Conservation (phyloP, 2,888 invertebrate species). For the Polydrusus cervinus region DNA sequence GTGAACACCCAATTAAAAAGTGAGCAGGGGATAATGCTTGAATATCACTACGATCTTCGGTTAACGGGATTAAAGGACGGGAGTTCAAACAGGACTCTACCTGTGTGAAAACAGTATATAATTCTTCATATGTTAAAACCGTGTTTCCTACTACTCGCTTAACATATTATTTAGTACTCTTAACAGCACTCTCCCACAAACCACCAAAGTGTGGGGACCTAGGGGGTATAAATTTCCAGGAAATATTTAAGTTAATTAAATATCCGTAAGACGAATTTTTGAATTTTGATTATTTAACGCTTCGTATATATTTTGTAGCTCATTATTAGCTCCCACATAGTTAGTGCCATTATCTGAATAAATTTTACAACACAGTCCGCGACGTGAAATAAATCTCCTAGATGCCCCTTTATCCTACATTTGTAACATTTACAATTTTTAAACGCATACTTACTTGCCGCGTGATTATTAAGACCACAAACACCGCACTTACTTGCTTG, state of each 20-base stretch:
- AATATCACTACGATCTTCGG: conserved; percentile 31
- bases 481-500: too few species aligned
- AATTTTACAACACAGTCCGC: too few species aligned
- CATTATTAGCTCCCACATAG: too few species aligned
- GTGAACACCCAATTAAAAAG: conserved; percentile 30
- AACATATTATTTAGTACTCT: not conserved
- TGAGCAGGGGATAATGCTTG: conserved; percentile 46
- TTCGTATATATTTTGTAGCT: too few species aligned
- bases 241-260: not conserved
- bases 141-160: not conserved
- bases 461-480: too few species aligned
- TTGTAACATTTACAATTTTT: too few species aligned
- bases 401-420: too few species aligned
- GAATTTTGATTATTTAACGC: too few species aligned
- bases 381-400: too few species aligned
- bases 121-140: not conserved
- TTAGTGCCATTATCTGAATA: too few species aligned
- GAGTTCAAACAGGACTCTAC: conserved; percentile 45
- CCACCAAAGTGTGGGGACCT: not conserved
- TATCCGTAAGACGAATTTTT: too few species aligned
- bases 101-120: conserved; percentile 3
- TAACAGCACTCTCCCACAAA: not conserved
- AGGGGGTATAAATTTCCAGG: not conserved
- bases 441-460: too few species aligned
- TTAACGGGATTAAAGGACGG: conserved; percentile 39